phyloP scores from a whole-genome alignment of 2,888 invertebrate genomes.

The Trypoxylon attenuatum region DNA sequence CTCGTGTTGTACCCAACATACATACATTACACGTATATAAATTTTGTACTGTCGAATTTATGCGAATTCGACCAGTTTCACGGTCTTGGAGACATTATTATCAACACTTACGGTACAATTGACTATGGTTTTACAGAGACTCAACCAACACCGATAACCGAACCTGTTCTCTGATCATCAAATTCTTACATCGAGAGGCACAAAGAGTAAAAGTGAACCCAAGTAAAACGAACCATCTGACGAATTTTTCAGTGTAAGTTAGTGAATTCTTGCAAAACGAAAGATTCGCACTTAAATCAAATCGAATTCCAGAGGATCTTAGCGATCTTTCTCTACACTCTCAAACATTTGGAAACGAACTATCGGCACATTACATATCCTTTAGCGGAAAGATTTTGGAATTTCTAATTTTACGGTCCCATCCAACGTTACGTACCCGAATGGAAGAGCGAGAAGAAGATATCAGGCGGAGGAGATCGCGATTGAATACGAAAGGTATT shows the following conservation, averaged over 20 bases:
- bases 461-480: neutral
- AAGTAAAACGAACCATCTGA: neutral
- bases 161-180: slow-evolving; percentile 16
- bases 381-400: neutral
- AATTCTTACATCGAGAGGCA: slow-evolving; percentile 24
- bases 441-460: neutral
- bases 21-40: no score
- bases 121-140: neutral
- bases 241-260: no score
- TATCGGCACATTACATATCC: neutral
- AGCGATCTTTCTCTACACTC: neutral
- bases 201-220: neutral
- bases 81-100: no score
- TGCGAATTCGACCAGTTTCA: no score
- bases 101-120: no score
- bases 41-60: no score
- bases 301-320: neutral
- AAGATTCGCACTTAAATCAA: no score
- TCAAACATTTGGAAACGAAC: neutral
- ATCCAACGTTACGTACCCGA: neutral
- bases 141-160: neutral
- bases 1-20: no score
- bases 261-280: no score
- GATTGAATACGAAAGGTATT: slow-evolving; percentile 2
- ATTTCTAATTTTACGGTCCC: neutral